Conservation (phyloP, 2,888 invertebrate genomes). For the Andrena camellia region DNA sequence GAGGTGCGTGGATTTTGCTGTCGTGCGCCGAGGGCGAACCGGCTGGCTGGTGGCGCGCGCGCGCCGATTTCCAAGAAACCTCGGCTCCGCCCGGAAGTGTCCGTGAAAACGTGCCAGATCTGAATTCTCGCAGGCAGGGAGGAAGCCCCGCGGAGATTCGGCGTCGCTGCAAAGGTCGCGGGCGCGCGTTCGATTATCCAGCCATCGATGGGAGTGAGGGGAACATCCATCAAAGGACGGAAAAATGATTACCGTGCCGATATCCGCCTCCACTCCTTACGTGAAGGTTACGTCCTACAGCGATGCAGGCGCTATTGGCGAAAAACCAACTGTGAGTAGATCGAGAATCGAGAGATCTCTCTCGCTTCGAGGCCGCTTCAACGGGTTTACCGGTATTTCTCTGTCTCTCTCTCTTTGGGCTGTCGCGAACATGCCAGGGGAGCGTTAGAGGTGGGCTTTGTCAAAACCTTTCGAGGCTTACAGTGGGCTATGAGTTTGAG, state of each 20-base stretch:
- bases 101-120: slow-evolving; percentile 22
- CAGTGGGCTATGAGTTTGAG: no score
- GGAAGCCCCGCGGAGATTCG: not conserved
- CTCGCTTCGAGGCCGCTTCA: slow-evolving; percentile 18
- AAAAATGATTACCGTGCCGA: slow-evolving; percentile 82
- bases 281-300: slow-evolving; percentile 81
- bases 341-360: slow-evolving; percentile 29
- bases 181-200: slow-evolving; percentile 1
- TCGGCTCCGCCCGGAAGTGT: slow-evolving; percentile 20
- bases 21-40: not conserved
- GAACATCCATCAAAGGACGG: slow-evolving; percentile 11
- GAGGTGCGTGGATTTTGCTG: not conserved
- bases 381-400: slow-evolving; percentile 2
- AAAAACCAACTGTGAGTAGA: slow-evolving; percentile 79
- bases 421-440: not conserved
- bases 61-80: not conserved
- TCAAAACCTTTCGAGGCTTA: no score
- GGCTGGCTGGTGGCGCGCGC: not conserved
- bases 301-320: slow-evolving; percentile 81
- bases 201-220: slow-evolving; percentile 37
- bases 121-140: not conserved
- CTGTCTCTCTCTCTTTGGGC: not conserved
- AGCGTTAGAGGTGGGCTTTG: no score
- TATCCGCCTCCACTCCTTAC: slow-evolving; percentile 81
- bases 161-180: not conserved